A percentile compares a stretch with the other conserved stretches of the same genome.
Conservation (phyloP, 2,888 invertebrate species). For the Nomada fucata region DNA sequence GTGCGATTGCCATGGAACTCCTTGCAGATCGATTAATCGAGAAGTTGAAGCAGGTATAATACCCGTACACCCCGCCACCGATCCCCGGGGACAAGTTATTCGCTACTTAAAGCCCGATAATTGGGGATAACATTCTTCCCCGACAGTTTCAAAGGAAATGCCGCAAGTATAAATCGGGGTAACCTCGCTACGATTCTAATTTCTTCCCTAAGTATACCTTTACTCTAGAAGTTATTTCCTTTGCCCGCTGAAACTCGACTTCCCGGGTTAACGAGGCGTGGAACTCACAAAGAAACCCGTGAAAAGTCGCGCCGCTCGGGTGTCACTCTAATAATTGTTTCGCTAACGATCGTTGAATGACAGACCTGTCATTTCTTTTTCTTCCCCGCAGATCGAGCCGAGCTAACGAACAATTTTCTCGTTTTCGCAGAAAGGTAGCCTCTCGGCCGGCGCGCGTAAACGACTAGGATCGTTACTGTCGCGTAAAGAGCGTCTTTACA, state of each 20-base stretch:
- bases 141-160: too few relatives aligned
- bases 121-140: too few relatives aligned
- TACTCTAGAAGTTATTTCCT: background rate
- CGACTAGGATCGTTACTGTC: slow-evolving; percentile 49
- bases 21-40: slow-evolving; percentile 13
- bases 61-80: background rate
- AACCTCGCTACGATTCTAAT: background rate
- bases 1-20: background rate
- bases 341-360: slow-evolving; percentile 22
- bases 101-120: background rate
- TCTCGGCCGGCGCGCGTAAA: background rate
- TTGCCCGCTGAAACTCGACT: background rate
- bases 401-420: slow-evolving; percentile 29
- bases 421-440: background rate
- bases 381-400: background rate
- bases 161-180: too few relatives aligned
- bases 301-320: background rate
- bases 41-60: too few relatives aligned
- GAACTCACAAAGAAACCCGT: background rate
- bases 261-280: slow-evolving; percentile 5
- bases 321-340: slow-evolving; percentile 17
- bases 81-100: background rate
- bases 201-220: background rate
- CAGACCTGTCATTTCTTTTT: background rate
- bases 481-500: slow-evolving; percentile 33